Conservation (phyloP, 2,113 vertebrate species). For the Peromyscus polionotus region DNA sequence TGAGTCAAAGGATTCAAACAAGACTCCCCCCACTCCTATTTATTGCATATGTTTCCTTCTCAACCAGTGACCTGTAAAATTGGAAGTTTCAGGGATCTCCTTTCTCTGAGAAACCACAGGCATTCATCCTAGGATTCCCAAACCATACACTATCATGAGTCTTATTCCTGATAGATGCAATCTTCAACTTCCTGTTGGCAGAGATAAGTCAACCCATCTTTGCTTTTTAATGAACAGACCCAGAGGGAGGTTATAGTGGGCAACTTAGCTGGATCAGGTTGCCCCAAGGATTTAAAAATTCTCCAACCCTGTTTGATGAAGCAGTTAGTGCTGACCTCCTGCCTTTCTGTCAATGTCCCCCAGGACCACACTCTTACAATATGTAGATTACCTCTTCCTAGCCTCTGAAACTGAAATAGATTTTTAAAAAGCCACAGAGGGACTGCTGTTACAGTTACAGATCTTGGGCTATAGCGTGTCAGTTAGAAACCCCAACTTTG, state of each 20-base stretch:
- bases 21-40: background rate
- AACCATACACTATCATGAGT: background rate
- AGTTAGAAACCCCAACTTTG: background rate
- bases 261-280: background rate
- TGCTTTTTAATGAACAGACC: background rate
- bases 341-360: background rate
- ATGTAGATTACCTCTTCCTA: background rate
- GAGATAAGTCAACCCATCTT: background rate
- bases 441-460: background rate
- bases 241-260: background rate
- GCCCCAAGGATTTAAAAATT: background rate
- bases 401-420: background rate
- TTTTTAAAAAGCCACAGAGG: background rate
- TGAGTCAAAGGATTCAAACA: background rate
- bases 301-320: background rate
- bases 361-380: background rate
- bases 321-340: background rate
- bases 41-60: background rate
- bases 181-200: background rate
- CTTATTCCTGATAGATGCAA: background rate
- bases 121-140: background rate
- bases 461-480: background rate
- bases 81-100: background rate
- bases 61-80: background rate
- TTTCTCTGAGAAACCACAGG: background rate